phyloP scores from a whole-genome alignment of 2,797 vertebrate genomes.

The Chelon auratus region DNA sequence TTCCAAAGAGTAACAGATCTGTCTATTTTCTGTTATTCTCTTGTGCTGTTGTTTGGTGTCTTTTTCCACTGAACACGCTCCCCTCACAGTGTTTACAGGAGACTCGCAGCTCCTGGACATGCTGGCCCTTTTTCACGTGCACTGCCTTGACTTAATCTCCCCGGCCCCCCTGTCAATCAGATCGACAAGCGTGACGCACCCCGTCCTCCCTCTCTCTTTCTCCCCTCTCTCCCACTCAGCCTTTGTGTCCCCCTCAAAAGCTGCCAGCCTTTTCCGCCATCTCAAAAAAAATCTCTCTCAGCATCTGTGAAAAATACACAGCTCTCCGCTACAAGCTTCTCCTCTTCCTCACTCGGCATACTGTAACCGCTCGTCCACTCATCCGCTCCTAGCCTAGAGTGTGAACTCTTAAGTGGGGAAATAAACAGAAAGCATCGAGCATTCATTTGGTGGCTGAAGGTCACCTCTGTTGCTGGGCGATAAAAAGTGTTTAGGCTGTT shows the following conservation, averaged over 20 bases:
- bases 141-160: slow-evolving; percentile 51
- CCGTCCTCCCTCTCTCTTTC: slow-evolving; percentile 15
- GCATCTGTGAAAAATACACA: slow-evolving; percentile 21
- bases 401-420: slow-evolving; percentile 53
- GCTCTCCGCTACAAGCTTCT: slow-evolving; percentile 27
- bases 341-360: slow-evolving; percentile 15
- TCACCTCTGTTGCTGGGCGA: slow-evolving; percentile 71
- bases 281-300: slow-evolving; percentile 46
- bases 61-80: slow-evolving; percentile 32
- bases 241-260: slow-evolving; percentile 44
- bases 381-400: slow-evolving; percentile 31
- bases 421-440: slow-evolving; percentile 48
- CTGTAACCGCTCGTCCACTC: slow-evolving; percentile 7
- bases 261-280: slow-evolving; percentile 29
- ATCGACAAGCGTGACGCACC: slow-evolving; percentile 43
- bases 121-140: slow-evolving; percentile 33
- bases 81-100: slow-evolving; percentile 37
- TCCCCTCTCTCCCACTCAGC: slow-evolving; percentile 5
- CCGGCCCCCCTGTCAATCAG: slow-evolving; percentile 54
- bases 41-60: slow-evolving; percentile 11
- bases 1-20: slow-evolving; percentile 43
- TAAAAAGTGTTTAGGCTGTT: slow-evolving; percentile 69
- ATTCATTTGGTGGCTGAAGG: slow-evolving; percentile 60
- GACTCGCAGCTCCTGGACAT: slow-evolving; percentile 44
- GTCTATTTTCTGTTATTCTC: slow-evolving; percentile 16